Conservation (phyloP, 1,140 invertebrate species). For the Aphaenogaster ashmeadi region DNA sequence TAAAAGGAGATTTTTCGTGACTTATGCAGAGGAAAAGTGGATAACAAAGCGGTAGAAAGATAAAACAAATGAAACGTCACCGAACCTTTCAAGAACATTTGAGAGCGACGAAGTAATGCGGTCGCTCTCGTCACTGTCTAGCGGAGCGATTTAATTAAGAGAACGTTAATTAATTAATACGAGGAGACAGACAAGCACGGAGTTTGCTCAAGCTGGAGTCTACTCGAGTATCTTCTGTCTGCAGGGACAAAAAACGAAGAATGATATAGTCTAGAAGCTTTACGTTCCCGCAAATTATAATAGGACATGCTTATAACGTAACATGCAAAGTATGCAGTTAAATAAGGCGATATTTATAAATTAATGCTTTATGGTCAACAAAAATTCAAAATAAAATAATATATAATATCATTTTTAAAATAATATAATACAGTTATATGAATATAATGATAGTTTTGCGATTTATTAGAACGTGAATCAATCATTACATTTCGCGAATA, state of each 20-base stretch:
- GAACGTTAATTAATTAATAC: slow-evolving; percentile 80
- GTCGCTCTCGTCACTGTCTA: slow-evolving; percentile 68
- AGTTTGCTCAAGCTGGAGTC: slow-evolving; percentile 67
- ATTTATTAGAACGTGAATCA: neutral
- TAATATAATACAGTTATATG: neutral
- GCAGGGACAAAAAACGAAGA: slow-evolving; percentile 64
- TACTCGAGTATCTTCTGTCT: slow-evolving; percentile 57
- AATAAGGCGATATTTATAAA: neutral
- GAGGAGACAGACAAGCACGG: slow-evolving; percentile 65
- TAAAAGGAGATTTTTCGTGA: slow-evolving; percentile 12
- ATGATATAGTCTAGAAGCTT: slow-evolving; percentile 34
- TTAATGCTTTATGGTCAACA: neutral
- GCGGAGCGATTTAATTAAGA: slow-evolving; percentile 78
- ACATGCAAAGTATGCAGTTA: neutral
- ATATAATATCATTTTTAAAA: neutral
- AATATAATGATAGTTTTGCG: neutral
- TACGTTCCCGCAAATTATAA: slow-evolving; percentile 20
- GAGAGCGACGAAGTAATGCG: slow-evolving; percentile 68
- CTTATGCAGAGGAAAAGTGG: slow-evolving; percentile 22
- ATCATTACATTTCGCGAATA: neutral
- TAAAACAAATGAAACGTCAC: slow-evolving; percentile 69
- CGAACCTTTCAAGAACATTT: slow-evolving; percentile 62
- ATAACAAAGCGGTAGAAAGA: slow-evolving; percentile 38
- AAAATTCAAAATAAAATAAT: neutral
- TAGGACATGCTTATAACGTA: neutral